Base-by-base conservation (phyloP, 2,888 invertebrate genomes). In the Philopedon plagiatum region DNA sequence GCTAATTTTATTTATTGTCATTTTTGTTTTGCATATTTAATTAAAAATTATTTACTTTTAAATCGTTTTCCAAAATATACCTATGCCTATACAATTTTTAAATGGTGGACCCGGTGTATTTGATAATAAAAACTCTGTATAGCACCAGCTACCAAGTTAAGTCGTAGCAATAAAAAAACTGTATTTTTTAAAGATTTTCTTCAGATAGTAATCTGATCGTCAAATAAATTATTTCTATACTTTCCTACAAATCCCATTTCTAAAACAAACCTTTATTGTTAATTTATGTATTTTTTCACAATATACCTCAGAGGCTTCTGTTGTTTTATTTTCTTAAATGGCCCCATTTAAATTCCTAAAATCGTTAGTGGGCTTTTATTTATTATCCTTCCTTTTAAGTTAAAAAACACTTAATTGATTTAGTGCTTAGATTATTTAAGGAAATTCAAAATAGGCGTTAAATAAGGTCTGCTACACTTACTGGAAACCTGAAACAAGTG, bases 371-470 rank as follows among this genome's bases (percentile, higher is more conserved):
- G 60, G 60, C 9, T 44, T 60, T 41, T 41, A 60, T 60, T 60
- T 60, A 60, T 44, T 29, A 18, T 26, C 44, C 3, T 18, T 44
- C 29, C 41, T 13, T 44, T 26, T 37, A 37, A 23, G 41, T 60
- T 37, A 51, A 51, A 67, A 60, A 60, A 29, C 11, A 18, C n/a
- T n/a, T 51, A 39, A 49, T 46, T 58, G 58, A 60, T 58, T 29
- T 56, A 21, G n/a, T 61, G 61, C 18, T 23, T n/a, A 60, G 67
- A 68, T 68, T 51, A 29, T 18, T 18, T 18, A 23, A 51, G 51
- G 66, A n/a, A n/a, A 68, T 68, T 68, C 61, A 61, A 61, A 58
- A 61, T 51, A 51, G 60, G 39, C 60, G 49, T 68, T 61, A 68
- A 68, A 68, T 68, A 54, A 39, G 61, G 51, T 15, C 67, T 61